A percentile compares a stretch with the other conserved stretches of the same genome.
phyloP scores from a whole-genome alignment of 2,888 invertebrate species.

The Cremastinae sp. region DNA sequence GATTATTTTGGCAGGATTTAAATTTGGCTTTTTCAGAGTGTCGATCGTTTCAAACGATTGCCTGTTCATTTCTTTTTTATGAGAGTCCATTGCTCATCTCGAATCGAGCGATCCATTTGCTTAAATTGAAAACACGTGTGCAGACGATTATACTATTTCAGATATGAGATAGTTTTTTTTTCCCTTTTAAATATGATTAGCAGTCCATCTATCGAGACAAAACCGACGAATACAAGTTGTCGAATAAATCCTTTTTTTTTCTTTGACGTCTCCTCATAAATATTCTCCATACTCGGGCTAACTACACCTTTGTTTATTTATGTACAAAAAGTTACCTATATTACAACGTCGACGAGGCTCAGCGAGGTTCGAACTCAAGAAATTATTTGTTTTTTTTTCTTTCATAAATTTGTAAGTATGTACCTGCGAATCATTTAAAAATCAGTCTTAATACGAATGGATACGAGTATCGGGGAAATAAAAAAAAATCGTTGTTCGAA shows the following conservation, averaged over 20 bases:
- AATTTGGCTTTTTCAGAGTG: constrained; percentile 64
- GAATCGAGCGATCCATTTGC: constrained; percentile 19
- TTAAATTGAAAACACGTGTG: constrained; percentile 53
- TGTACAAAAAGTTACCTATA: constrained; percentile 62
- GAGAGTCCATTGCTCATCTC: constrained; percentile 1
- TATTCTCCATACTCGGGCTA: constrained; percentile 48
- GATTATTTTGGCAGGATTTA: constrained; percentile 73
- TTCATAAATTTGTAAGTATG: constrained; percentile 18
- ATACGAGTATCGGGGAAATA: constrained; percentile 66
- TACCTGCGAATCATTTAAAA: constrained; percentile 68
- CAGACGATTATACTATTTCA: constrained; percentile 66
- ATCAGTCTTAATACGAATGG: constrained; percentile 75
- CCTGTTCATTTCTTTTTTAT: constrained; percentile 9
- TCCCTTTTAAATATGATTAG: constrained; percentile 60
- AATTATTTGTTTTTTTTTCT: constrained; percentile 25
- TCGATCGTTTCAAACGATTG: constrained; percentile 47
- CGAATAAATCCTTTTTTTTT: constrained; percentile 15
- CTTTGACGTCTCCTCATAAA: constrained; percentile 11
- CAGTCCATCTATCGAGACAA: constrained; percentile 52
- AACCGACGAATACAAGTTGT: constrained; percentile 19
- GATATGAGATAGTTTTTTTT: constrained; percentile 64
- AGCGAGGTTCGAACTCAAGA: constrained; percentile 58
- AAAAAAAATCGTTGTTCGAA: constrained; percentile 71
- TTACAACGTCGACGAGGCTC: constrained; percentile 56
- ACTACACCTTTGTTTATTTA: constrained; percentile 64